These are phyloP conservation scores for Melanerpes aurifrons DNA, from an alignment of 2,113 vertebrate genomes.

Conservation along the genomic window DNA sequence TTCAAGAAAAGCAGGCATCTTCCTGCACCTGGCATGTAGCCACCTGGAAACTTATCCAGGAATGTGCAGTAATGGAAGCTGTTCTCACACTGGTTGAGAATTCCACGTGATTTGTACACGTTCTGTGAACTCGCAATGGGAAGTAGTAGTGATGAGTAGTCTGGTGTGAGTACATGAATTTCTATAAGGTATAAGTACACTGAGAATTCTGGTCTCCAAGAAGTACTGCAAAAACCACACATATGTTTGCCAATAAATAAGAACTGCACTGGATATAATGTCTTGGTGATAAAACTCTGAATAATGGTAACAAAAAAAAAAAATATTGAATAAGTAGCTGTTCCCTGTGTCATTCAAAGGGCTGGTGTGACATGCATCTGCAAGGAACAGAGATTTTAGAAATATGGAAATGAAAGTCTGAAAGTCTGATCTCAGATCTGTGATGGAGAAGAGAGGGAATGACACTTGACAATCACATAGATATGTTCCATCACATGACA, in stretches of 20 bases:
- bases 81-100: neutral
- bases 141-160: neutral
- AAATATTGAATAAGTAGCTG: neutral
- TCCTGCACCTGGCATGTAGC: neutral
- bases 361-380: neutral
- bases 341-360: neutral
- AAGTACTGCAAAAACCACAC: neutral
- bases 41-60: neutral
- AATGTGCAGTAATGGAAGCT: rapidly evolving
- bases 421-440: neutral
- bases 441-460: neutral
- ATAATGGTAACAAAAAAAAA: neutral
- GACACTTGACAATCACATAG: neutral
- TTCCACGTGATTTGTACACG: too few species aligned
- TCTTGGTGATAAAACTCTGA: neutral
- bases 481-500: rapidly evolving
- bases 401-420: neutral
- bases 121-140: neutral
- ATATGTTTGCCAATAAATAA: neutral
- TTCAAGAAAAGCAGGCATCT: neutral
- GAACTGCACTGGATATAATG: neutral
- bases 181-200: neutral
- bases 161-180: neutral
- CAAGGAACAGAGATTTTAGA: neutral
- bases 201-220: neutral